phyloP scores from a whole-genome alignment of 1,140 invertebrate species.

The Dryas iulia region DNA sequence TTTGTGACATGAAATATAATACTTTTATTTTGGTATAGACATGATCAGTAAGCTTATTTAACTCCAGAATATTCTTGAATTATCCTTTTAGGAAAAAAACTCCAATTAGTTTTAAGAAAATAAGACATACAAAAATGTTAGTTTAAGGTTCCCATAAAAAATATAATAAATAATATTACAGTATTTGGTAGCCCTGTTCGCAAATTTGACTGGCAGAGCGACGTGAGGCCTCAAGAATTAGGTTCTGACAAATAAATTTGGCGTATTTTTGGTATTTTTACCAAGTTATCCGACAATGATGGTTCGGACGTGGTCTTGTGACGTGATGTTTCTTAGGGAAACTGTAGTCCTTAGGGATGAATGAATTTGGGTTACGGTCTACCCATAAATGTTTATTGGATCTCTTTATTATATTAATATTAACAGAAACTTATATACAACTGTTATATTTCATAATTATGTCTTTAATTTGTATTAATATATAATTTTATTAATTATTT shows the following conservation, averaged over 20 bases:
- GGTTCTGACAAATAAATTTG: conserved; percentile 50
- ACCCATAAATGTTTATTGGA: conserved; percentile 22
- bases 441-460: conserved; percentile 25
- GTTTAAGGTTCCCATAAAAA: no score
- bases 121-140: no score
- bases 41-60: no score
- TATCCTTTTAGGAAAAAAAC: no score
- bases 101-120: no score
- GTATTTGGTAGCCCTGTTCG: conserved; percentile 43
- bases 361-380: conserved; percentile 27
- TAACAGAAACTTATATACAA: background rate
- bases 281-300: conserved; percentile 56
- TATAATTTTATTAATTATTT: no score
- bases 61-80: no score
- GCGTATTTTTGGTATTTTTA: conserved; percentile 42
- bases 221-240: conserved; percentile 56
- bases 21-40: no score
- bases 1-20: no score
- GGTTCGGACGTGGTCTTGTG: conserved; percentile 53
- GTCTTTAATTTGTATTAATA: no score
- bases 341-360: conserved; percentile 20
- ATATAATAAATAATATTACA: background rate
- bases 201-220: conserved; percentile 59
- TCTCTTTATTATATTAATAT: background rate
- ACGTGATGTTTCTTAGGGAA: conserved; percentile 40